Percentiles rank a stretch among this genome's conserved stretches.
These are phyloP conservation scores for Galeopterus variegatus DNA, from an alignment of 2,113 vertebrate species.

Conservation along the genomic window DNA sequence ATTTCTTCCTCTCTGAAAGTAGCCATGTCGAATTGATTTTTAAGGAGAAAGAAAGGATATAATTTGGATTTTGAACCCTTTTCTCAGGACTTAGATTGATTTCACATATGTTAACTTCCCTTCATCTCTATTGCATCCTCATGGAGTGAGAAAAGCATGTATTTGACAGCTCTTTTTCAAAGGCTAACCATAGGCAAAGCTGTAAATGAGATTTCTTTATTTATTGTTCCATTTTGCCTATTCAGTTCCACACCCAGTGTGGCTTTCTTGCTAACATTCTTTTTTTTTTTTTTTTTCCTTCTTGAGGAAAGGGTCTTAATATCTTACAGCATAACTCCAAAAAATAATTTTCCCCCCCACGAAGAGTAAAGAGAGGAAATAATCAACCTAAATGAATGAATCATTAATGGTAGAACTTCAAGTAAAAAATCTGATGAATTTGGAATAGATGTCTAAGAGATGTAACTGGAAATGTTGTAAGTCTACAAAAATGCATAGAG, in stretches of 20 bases:
- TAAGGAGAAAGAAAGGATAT: conserved; percentile 73
- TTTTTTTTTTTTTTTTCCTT: neutral
- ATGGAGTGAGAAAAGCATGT: neutral
- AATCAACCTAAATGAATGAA: conserved; percentile 47
- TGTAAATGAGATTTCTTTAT: conserved; percentile 32
- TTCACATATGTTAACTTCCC: conserved; percentile 36
- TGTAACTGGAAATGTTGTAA: neutral
- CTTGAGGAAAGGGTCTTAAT: neutral
- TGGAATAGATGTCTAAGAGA: neutral
- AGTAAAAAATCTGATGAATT: neutral
- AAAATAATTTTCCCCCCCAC: neutral
- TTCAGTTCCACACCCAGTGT: neutral
- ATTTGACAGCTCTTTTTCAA: neutral
- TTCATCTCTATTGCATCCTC: neutral
- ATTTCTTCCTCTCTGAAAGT: conserved; percentile 74
- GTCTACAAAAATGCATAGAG: neutral
- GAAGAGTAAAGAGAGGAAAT: conserved; percentile 6
- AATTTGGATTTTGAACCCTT: conserved; percentile 76
- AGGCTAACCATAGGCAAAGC: neutral
- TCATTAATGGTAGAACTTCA: neutral
- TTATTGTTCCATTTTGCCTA: neutral
- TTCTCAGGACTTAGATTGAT: conserved; percentile 29
- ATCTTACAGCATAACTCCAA: neutral
- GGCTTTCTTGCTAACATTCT: neutral
- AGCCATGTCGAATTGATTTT: conserved; percentile 79